Base-by-base conservation (phyloP, 2,888 invertebrate genomes). In the Eristalis pertinax region DNA sequence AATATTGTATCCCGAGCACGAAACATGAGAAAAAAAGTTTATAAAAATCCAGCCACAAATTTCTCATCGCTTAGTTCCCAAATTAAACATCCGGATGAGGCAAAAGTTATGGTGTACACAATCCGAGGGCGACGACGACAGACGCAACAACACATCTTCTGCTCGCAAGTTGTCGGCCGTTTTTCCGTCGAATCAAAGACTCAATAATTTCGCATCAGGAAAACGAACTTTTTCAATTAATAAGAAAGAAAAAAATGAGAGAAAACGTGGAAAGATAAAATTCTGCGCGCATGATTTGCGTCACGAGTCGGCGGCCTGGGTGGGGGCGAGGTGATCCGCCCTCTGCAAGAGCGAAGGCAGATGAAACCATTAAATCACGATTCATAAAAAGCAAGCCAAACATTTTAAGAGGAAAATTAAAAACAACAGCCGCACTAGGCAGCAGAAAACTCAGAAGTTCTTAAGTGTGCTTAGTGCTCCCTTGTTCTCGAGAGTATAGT, bases 81-180 rank as follows among this genome's bases (percentile, higher is more conserved):
- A 70, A 70, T 78, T 78, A 78, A 78, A 78, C 79, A 79, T 79
- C 79, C 79, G 79, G 72, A 24, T 67, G 32, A 50, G 32, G 32
- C 19, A 60, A 50, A 78, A 73, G 60, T 67, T 73, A 79, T 73
- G 38, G 58, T 67, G 73, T 79, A 79, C 73, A 79, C 79, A 79
- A 72, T 58, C 65, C 3, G 58, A 41, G 19, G 26, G 41, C 50
- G 78, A 70, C 65, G 72, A 78, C 65, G 72, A 78, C 78, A 78
- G 78, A 62, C 65, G 15, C 56, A 26, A 35, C 63, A 62, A 26
- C 69, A 69, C 43, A 26, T 7, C 41, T 67, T 43, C 41, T 26
- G 15, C 67, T 26, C 38, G 32, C 50, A 5, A 32, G 43, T 77
- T 62, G 68, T 68, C 35, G 19, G 29, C 7, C 62, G 38, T 50